A percentile compares a stretch with the other conserved stretches of the same genome.
Conservation (phyloP, 2,113 vertebrate genomes). For the Ciconia stormi region DNA sequence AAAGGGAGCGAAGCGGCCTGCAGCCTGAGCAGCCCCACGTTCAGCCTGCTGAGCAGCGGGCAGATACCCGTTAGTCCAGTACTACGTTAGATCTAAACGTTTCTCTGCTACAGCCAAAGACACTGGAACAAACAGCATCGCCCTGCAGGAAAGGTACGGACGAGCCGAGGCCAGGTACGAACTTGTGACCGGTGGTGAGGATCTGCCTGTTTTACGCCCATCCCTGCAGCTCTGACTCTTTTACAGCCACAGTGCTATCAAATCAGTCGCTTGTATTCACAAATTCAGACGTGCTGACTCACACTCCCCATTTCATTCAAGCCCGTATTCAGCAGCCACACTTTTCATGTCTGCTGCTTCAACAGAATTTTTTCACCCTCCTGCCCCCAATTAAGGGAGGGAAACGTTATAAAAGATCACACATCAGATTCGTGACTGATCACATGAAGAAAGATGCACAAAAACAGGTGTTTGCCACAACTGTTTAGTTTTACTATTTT, state of each 20-base stretch:
- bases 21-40: background rate
- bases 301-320: background rate
- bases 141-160: rapidly evolving
- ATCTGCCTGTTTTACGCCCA: background rate
- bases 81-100: rapidly evolving
- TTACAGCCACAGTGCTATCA: rapidly evolving
- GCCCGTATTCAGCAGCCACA: background rate
- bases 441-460: constrained; percentile 19
- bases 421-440: background rate
- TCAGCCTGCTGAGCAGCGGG: rapidly evolving
- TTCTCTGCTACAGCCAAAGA: background rate
- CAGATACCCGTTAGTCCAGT: background rate
- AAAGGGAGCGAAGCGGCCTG: background rate
- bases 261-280: background rate
- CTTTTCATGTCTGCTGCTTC: background rate
- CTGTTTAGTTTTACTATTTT: constrained; percentile 71
- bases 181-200: rapidly evolving
- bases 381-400: rapidly evolving
- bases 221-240: background rate
- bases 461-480: constrained; percentile 48
- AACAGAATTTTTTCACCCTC: background rate
- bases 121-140: rapidly evolving
- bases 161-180: background rate
- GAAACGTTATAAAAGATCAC: background rate
- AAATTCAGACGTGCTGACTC: background rate